phyloP scores from a whole-genome alignment of 2,797 vertebrate species.

The Propithecus perrieri region DNA sequence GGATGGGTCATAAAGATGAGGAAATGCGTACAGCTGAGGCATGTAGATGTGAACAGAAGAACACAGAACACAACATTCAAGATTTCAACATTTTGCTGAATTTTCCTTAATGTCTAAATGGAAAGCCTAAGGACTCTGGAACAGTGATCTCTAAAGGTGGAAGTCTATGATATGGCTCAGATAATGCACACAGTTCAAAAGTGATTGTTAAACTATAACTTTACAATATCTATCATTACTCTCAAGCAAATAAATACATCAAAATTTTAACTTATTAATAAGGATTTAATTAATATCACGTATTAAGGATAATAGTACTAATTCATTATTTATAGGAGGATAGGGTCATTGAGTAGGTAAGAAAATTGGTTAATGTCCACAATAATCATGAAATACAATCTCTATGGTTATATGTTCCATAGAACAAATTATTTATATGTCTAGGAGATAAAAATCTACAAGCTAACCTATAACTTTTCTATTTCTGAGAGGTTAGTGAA shows the following conservation, averaged over 20 bases:
- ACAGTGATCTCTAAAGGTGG: background rate
- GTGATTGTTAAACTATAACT: background rate
- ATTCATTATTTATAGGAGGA: background rate
- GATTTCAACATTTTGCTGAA: background rate
- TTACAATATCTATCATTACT: background rate
- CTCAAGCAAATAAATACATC: background rate
- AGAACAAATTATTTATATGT: background rate
- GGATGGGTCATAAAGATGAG: background rate
- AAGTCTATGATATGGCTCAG: background rate
- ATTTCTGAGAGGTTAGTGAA: background rate
- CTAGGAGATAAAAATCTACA: background rate
- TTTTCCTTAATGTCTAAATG: background rate
- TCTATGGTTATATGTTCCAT: background rate
- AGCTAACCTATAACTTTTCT: background rate
- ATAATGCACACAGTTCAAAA: background rate
- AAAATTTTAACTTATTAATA: background rate
- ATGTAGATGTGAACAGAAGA: background rate
- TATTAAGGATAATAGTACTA: background rate
- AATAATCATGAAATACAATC: background rate
- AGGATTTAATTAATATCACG: background rate
- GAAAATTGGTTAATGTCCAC: background rate
- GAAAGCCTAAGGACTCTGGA: background rate
- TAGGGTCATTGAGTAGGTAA: background rate
- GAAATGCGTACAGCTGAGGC: background rate
- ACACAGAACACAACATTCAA: background rate